These are phyloP conservation scores for Melipona quadrifasciata DNA, from an alignment of 1,140 invertebrate species.

Conservation along the genomic window DNA sequence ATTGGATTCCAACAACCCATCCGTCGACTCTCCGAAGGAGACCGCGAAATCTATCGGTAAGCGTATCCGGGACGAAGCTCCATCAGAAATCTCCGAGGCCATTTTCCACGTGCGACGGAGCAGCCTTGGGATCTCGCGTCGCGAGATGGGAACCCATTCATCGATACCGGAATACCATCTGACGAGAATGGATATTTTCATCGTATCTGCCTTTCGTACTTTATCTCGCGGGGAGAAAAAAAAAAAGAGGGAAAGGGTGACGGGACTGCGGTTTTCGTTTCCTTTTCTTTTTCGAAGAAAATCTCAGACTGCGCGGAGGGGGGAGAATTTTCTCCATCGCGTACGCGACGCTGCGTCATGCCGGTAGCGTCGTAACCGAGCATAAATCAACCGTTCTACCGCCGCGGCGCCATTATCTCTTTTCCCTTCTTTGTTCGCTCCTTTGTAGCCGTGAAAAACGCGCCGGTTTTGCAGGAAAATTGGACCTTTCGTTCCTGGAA, in stretches of 20 bases:
- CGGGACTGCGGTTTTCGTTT: not conserved
- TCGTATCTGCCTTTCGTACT: slow-evolving; percentile 11
- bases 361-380: not conserved
- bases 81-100: slow-evolving; percentile 29
- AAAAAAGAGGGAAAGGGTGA: not conserved
- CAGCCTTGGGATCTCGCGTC: slow-evolving; percentile 2
- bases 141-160: slow-evolving; percentile 41
- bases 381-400: slow-evolving; percentile 31
- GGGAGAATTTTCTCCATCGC: slow-evolving; percentile 6
- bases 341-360: slow-evolving; percentile 14
- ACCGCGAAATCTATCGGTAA: not conserved
- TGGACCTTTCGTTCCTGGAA: not conserved
- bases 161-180: slow-evolving; percentile 31
- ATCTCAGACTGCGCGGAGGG: not conserved
- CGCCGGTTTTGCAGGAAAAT: not conserved
- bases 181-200: slow-evolving; percentile 38
- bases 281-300: not conserved
- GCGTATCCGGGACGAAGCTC: slow-evolving; percentile 1
- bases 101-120: slow-evolving; percentile 14
- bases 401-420: slow-evolving; percentile 9
- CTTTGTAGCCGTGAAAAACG: slow-evolving; percentile 6
- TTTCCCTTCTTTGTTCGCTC: not conserved
- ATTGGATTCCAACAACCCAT: too few species aligned
- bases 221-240: not conserved
- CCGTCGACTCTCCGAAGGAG: not conserved